Evolutionary conservation across 2,797 vertebrate genomes (phyloP).

Genomic region (Tapirus indicus): DNA sequence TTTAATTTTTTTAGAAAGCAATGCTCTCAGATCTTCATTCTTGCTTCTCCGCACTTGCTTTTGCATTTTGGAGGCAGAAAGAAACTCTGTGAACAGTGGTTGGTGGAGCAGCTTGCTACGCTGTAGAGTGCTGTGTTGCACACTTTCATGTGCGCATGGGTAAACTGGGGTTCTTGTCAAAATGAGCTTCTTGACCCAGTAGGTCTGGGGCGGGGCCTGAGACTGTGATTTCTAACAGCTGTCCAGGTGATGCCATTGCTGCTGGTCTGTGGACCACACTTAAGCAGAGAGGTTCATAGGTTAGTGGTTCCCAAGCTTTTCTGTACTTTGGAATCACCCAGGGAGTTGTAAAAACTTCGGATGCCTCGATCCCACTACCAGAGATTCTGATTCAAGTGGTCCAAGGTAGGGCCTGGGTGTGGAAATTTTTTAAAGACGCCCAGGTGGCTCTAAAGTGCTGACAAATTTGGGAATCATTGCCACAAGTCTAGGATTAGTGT

Average conservation of each 20-base stretch:
- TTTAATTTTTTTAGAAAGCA: neutral
- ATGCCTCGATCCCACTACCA: neutral
- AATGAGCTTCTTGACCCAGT: too few relatives aligned
- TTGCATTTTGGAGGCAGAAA: neutral
- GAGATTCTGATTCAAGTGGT: neutral
- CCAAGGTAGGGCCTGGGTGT: neutral
- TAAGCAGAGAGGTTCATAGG: neutral
- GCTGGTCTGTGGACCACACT: neutral
- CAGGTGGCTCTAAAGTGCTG: neutral
- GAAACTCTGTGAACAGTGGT: fast-evolving
- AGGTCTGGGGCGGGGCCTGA: neutral
- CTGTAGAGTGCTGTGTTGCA: fast-evolving
- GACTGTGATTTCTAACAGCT: neutral
- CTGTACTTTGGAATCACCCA: neutral
- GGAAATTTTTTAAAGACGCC: neutral
- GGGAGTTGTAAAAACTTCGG: neutral
- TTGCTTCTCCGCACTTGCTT: neutral
- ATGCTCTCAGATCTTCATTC: neutral
- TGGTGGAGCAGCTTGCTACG: neutral
- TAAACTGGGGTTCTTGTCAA: neutral
- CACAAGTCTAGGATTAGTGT: neutral
- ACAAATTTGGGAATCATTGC: neutral
- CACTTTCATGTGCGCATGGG: fast-evolving
- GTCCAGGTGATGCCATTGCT: fast-evolving
- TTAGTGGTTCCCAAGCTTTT: neutral